phyloP scores from a whole-genome alignment of 2,888 invertebrate genomes.

The Macaria notata region DNA sequence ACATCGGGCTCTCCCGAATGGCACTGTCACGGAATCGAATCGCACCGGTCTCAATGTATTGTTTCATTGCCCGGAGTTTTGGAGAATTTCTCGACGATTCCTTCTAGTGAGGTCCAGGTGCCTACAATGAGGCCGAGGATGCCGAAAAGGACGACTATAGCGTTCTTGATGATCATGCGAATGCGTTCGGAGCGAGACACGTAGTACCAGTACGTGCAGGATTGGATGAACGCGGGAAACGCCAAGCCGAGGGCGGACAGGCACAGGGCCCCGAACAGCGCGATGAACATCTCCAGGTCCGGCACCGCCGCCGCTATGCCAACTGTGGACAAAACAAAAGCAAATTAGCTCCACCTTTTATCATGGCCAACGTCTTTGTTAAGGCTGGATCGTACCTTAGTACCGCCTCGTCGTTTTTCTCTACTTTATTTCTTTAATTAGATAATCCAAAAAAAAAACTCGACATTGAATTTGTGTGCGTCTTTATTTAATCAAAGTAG shows the following conservation, averaged over 20 bases:
- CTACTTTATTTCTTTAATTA: too few species aligned
- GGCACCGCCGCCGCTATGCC: constrained; percentile 92
- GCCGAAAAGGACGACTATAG: constrained; percentile 84
- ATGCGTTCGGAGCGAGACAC: constrained; percentile 78
- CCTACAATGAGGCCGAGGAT: constrained; percentile 86
- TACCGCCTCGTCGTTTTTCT: not conserved
- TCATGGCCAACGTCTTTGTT: too few species aligned
- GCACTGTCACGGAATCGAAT: constrained; percentile 37
- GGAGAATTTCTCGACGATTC: constrained; percentile 83
- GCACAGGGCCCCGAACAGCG: constrained; percentile 93
- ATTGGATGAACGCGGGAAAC: constrained; percentile 94
- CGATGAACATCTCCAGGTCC: constrained; percentile 90
- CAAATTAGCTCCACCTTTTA: too few species aligned
- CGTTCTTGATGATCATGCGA: constrained; percentile 84
- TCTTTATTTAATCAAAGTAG: too few species aligned
- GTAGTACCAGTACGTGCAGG: constrained; percentile 90
- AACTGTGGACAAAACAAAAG: constrained; percentile 78
- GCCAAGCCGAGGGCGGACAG: constrained; percentile 94
- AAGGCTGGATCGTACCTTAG: too few species aligned
- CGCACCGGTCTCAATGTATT: constrained; percentile 2
- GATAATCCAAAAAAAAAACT: too few species aligned
- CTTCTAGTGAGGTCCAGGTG: constrained; percentile 85
- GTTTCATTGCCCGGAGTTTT: constrained; percentile 26
- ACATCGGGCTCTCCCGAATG: constrained; percentile 39
- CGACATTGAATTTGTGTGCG: too few species aligned